These are phyloP conservation scores for Coturnix japonica DNA, from an alignment of 2,113 vertebrate species.

Conservation along the genomic window DNA sequence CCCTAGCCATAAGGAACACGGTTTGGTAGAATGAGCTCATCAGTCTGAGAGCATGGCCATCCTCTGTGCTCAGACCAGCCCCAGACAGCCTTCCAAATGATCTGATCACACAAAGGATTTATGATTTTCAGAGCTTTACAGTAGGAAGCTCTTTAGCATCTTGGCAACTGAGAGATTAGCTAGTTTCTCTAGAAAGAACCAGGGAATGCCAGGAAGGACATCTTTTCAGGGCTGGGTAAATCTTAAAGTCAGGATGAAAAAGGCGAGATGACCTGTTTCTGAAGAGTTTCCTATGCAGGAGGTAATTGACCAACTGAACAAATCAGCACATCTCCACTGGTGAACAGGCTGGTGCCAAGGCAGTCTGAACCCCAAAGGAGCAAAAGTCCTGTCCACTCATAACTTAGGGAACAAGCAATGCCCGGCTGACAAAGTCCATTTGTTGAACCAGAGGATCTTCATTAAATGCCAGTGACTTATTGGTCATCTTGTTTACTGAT, in stretches of 20 bases:
- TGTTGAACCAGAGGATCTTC: background rate
- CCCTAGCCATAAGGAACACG: accelerated
- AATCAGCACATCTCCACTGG: background rate
- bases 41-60: background rate
- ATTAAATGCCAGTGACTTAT: background rate
- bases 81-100: accelerated
- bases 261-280: background rate
- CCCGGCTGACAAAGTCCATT: background rate
- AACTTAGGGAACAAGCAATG: background rate
- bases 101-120: background rate
- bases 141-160: background rate
- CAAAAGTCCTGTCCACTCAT: accelerated
- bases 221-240: background rate
- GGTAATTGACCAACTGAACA: background rate
- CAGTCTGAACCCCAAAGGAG: background rate
- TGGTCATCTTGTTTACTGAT: background rate
- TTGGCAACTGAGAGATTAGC: background rate
- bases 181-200: background rate
- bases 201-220: background rate
- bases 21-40: background rate
- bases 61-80: background rate
- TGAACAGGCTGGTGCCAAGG: background rate
- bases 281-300: background rate
- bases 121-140: background rate
- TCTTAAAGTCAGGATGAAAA: background rate